These are phyloP conservation scores for Monodelphis domestica DNA, from an alignment of 2,797 vertebrate genomes.

Conservation along the genomic window DNA sequence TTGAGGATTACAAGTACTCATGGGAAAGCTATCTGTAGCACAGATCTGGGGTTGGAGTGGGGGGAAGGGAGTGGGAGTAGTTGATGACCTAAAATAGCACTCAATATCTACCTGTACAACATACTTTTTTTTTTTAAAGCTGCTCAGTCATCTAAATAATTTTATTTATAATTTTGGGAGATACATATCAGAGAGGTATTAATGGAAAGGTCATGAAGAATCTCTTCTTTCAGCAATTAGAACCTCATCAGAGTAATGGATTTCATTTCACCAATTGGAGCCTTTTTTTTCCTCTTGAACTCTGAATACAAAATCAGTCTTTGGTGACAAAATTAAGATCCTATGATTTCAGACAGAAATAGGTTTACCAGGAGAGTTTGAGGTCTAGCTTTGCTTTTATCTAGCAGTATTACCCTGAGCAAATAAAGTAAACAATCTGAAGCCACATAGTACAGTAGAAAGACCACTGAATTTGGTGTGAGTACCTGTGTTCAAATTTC, in stretches of 20 bases:
- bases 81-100: background rate
- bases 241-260: background rate
- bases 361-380: background rate
- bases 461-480: background rate
- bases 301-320: constrained; percentile 18
- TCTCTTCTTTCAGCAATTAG: constrained; percentile 27
- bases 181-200: background rate
- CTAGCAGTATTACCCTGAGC: background rate
- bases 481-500: background rate
- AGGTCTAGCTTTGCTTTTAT: background rate
- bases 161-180: background rate
- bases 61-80: background rate
- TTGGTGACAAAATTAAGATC: background rate
- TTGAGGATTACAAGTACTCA: constrained; percentile 59
- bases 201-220: background rate
- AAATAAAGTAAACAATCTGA: background rate
- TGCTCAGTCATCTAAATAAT: constrained; percentile 7
- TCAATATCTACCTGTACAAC: background rate
- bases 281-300: background rate
- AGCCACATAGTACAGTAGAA: background rate
- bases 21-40: constrained; percentile 18
- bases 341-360: constrained; percentile 23
- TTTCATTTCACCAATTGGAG: background rate
- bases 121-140: constrained; percentile 1
- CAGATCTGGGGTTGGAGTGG: background rate